Conservation (phyloP, 2,797 vertebrate species). For the Octomys mimax region DNA sequence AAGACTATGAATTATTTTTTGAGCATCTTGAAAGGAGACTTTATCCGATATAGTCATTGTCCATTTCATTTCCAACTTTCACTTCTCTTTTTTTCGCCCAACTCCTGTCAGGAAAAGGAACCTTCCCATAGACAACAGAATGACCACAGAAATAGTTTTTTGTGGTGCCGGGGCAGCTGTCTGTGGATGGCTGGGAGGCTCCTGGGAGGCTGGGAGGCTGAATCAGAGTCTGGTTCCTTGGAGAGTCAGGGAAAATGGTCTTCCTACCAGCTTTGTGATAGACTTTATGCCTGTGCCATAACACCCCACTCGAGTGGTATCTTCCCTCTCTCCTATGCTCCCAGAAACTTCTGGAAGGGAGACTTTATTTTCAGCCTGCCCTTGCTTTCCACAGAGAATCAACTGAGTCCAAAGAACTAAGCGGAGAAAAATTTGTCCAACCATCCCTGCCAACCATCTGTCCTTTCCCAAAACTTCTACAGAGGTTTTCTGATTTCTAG, state of each 20-base stretch:
- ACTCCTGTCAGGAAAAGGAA: neutral
- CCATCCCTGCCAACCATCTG: neutral
- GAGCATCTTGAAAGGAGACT: neutral
- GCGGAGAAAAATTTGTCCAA: neutral
- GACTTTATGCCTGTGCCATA: neutral
- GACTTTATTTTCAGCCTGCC: neutral
- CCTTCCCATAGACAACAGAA: fast-evolving
- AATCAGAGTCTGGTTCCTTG: neutral
- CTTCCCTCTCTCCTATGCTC: neutral
- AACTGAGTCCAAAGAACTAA: neutral
- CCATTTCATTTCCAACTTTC: neutral
- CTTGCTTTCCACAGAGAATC: neutral
- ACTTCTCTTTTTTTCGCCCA: neutral
- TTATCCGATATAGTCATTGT: neutral
- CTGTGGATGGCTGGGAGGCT: neutral
- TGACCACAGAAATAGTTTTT: neutral
- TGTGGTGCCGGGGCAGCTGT: neutral
- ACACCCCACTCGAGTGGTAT: neutral
- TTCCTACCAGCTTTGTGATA: neutral
- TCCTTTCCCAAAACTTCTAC: neutral
- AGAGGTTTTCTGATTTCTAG: neutral
- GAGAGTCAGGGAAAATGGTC: fast-evolving
- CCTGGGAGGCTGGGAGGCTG: neutral
- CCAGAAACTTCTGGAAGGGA: neutral
- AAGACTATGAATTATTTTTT: neutral